phyloP scores from a whole-genome alignment of 2,113 vertebrate species.

The Thermophis baileyi region DNA sequence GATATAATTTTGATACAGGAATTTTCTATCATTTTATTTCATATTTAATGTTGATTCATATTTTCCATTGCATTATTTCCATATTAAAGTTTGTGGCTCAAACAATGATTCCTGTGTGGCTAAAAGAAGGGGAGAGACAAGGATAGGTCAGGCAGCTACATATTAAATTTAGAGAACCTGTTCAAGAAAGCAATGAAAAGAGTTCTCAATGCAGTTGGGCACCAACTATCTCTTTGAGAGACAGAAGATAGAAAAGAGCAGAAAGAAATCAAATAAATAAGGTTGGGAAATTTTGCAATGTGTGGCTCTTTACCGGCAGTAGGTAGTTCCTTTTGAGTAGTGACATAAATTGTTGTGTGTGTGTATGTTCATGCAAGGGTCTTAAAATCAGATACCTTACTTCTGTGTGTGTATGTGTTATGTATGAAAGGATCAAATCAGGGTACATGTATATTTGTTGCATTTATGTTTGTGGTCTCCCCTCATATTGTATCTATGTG shows the following conservation, averaged over 20 bases:
- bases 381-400: background rate
- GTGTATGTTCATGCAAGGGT: background rate
- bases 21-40: background rate
- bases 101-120: background rate
- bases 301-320: background rate
- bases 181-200: background rate
- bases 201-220: background rate
- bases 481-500: background rate
- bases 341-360: background rate
- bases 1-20: background rate
- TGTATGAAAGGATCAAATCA: background rate
- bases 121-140: background rate
- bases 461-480: background rate
- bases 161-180: background rate
- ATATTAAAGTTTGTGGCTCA: background rate
- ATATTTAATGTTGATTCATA: background rate
- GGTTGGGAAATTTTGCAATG: background rate
- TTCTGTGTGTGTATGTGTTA: background rate
- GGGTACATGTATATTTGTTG: background rate
- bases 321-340: background rate
- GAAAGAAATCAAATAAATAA: background rate
- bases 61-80: background rate
- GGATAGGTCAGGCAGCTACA: background rate
- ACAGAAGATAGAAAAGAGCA: background rate
- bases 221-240: background rate